phyloP scores from a whole-genome alignment of 1,140 invertebrate species.

The Pogonomyrmex barbatus region DNA sequence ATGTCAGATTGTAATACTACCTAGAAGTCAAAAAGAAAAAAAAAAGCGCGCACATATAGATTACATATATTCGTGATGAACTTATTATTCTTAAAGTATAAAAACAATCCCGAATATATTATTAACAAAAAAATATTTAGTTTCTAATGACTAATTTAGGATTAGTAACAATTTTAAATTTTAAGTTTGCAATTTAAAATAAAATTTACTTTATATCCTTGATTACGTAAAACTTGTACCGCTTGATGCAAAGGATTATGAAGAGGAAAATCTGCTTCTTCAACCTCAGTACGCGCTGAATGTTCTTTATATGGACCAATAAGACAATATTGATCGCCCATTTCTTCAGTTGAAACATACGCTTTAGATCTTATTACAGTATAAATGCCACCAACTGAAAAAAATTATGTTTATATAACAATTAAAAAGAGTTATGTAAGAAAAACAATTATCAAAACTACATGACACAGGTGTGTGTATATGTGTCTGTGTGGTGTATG shows the following conservation, averaged over 20 bases:
- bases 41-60: too few species aligned
- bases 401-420: slow-evolving; percentile 34
- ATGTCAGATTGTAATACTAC: too few species aligned
- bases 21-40: too few species aligned
- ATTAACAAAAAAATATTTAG: background rate
- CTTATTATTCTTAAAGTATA: background rate
- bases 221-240: slow-evolving; percentile 93
- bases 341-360: slow-evolving; percentile 98
- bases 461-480: too few species aligned
- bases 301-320: slow-evolving; percentile 97
- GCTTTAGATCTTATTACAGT: slow-evolving; percentile 99
- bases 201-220: slow-evolving; percentile 94
- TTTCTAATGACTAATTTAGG: background rate
- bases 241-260: slow-evolving; percentile 92
- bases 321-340: slow-evolving; percentile 99
- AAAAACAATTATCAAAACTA: slow-evolving; percentile 24
- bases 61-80: too few species aligned
- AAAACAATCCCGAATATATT: background rate
- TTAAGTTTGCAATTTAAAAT: background rate
- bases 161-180: slow-evolving; percentile 1
- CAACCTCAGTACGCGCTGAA: slow-evolving; percentile 97
- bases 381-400: slow-evolving; percentile 98
- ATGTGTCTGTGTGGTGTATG: too few species aligned
- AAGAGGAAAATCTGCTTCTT: slow-evolving; percentile 94
- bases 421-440: background rate